Base-by-base conservation (phyloP, 2,888 invertebrate genomes). In the Gastrophysa polygoni region DNA sequence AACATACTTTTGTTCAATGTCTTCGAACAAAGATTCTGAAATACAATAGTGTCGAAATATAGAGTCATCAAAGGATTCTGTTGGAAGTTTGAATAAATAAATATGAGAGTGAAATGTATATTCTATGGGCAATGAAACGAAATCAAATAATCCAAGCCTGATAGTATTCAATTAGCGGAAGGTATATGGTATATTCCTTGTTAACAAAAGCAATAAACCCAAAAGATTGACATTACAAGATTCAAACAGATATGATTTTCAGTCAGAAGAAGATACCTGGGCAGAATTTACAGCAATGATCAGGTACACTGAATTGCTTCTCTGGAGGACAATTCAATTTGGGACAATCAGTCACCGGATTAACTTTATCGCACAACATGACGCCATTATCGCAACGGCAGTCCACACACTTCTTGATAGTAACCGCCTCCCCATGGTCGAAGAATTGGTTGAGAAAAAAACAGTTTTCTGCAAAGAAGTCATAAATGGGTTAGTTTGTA, bases 211-310 rank as follows among this genome's bases (percentile, higher is more conserved):
- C 20, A 51, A 5, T 24, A 24, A 24, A 24, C 7, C 24, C 24
- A 24, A 24, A n/a, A n/a, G n/a, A 24, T 24, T 24, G 24, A 5
- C 24, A n/a, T 24, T 24, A 24, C 7, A 24, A 32, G 29, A 32
- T 7, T 50, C 3, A 24, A 16, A 16, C 28, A 29, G 28, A 28
- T 34, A 34, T 29, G 32, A 3, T 38, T 17, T n/a, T 34, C 11
- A 5, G 16, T 55, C 10, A 20, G 11, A 3, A 43, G 11, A 10
- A 43, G 44, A 51, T 82, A 92, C 94, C 94, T 83, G 91, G 91
- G 82, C 95, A 95, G 79, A 92, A 91, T 81, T 92, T 92, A 85
- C 95, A 95, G 84, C 95, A 95, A 81, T 93, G 91, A 63, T 91
- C 93, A 52, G 91, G 89, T 65, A 92, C 91, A 73, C 88, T 88